Evolutionary conservation across 1,140 invertebrate genomes (phyloP).

Genomic region (Anoplophora glabripennis): DNA sequence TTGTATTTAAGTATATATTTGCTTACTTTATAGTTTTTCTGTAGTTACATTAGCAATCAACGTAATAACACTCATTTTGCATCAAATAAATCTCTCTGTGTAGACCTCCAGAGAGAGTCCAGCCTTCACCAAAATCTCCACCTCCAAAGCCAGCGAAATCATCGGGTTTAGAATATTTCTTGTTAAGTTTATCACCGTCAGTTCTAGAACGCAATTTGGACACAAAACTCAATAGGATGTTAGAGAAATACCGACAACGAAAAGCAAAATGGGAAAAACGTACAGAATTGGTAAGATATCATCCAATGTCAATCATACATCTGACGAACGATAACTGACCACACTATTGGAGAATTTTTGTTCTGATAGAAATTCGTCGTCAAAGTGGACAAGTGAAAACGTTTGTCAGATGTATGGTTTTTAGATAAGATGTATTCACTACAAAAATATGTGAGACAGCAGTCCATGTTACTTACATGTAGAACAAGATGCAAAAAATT

Average conservation of each 20-base stretch:
- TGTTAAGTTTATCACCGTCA: conserved; percentile 52
- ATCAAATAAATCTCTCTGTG: neutral
- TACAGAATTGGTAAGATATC: conserved; percentile 51
- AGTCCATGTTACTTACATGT: too few species aligned
- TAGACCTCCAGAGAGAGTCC: conserved; percentile 38
- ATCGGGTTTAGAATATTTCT: conserved; percentile 51
- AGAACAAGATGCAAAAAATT: too few species aligned
- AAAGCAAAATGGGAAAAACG: conserved; percentile 49
- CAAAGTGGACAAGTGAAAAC: too few species aligned
- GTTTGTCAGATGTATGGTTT: too few species aligned
- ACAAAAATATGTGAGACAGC: too few species aligned
- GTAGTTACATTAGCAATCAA: neutral
- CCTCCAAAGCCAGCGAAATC: conserved; percentile 23
- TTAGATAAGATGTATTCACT: too few species aligned
- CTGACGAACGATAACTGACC: too few species aligned
- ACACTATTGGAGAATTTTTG: too few species aligned
- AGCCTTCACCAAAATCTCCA: conserved; percentile 25
- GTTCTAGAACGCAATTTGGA: conserved; percentile 49
- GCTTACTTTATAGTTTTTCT: too few species aligned
- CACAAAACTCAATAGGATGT: conserved; percentile 54
- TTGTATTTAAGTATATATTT: too few species aligned
- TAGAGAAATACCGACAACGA: conserved; percentile 52
- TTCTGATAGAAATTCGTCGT: too few species aligned
- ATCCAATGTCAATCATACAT: too few species aligned
- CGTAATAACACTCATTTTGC: neutral